Base-by-base conservation (phyloP, 92 coral and sea anemone species). In the Chrysogorgia sp. region DNA sequence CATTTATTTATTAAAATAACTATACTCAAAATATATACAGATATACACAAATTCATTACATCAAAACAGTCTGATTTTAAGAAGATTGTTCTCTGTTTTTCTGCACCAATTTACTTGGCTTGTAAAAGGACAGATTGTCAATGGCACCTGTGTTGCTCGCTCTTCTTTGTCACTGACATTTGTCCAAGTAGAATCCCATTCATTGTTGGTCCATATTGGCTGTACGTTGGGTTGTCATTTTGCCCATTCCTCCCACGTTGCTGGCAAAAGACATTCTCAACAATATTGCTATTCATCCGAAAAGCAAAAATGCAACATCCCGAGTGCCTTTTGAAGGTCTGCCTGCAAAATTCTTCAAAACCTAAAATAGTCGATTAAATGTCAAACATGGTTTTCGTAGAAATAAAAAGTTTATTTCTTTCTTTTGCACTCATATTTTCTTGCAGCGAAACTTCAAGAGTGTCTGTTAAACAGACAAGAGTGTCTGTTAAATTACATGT, bases 161-260 rank as follows among this genome's bases (percentile, higher is more conserved):
- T 65, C 57, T 59, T 86, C 62, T 29, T 49, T 23, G 83, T 53
- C 31, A 81, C 69, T 17, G 86, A 71, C 31, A 77, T 75, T 66
- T 86, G 89, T n/a, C 87, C 87, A 56, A 83, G 76, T 3, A 83
- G 68, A 28, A 83, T 83, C 0, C 87, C 76, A 66, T 83, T 75
- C 79, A 86, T 67, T 17, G 86, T 74, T 7, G 89, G 82, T 55
- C 89, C 86, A 81, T 75, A 81, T 25, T 81, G 82, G 34, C 58
- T 35, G 67, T 81, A 86, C 25, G 77, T 65, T 19, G 89, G 86
- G 58, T 81, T 81, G 72, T 60, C 82, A 81, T 86, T 86, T 52
- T 86, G 83, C 20, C 89, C 86, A 41, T 80, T 85, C 1, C 81
- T 50, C 8, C 88, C 80, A 23, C 85, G 60, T 37, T 70, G 81